phyloP scores from a whole-genome alignment of 2,113 vertebrate genomes.

The Anolis sagrei region DNA sequence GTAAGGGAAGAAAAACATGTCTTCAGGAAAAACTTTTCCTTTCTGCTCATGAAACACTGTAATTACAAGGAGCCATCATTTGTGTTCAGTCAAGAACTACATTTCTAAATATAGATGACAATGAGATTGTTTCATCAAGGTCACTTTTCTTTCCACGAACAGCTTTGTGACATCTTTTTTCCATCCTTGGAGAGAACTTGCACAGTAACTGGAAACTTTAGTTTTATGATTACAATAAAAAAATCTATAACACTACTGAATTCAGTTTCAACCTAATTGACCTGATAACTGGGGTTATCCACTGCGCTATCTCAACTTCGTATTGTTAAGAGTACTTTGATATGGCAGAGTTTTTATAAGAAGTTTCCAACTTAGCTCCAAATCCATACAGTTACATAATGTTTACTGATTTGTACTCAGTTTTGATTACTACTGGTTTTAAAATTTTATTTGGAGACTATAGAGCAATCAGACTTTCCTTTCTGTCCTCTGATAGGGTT shows the following conservation, averaged over 20 bases:
- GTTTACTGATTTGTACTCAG: neutral
- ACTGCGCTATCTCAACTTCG: neutral
- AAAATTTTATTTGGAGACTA: neutral
- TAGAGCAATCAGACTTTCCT: no score
- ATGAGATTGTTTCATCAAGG: constrained; percentile 21
- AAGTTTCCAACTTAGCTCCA: neutral
- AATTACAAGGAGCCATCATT: constrained; percentile 25
- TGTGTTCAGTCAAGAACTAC: constrained; percentile 40
- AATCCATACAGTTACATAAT: neutral
- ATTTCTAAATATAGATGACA: constrained; percentile 47
- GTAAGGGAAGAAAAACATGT: constrained; percentile 45
- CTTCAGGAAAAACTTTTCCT: constrained; percentile 43
- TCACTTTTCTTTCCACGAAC: constrained; percentile 19
- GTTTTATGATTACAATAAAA: constrained; percentile 1
- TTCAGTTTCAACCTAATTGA: neutral
- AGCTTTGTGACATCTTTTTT: constrained; percentile 2
- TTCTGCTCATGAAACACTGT: accelerated
- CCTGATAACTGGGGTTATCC: neutral
- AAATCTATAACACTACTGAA: neutral
- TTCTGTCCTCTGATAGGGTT: no score
- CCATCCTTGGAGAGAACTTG: constrained; percentile 1
- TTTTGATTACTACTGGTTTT: neutral
- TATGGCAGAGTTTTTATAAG: neutral
- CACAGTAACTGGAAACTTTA: neutral
- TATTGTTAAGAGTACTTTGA: neutral